Base-by-base conservation (phyloP, 2,888 invertebrate species). In the Ectemnius continuus region DNA sequence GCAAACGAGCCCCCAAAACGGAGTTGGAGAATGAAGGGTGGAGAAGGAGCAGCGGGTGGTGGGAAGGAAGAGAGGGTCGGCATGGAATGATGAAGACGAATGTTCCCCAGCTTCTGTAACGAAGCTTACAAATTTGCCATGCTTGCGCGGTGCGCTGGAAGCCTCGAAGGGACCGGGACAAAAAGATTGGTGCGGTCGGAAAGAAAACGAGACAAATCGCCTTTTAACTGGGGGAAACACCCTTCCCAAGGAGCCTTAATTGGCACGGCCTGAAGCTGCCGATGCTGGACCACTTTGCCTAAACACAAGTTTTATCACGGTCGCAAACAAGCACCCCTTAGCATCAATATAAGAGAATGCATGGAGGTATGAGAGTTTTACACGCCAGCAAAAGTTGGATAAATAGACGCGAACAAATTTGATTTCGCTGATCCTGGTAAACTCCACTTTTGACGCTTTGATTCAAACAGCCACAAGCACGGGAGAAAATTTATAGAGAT, bases 361-460 rank as follows among this genome's bases (percentile, higher is more conserved):
- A 84, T 81, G 78, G 80, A 74, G 70, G 82, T 80, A 83, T 85
- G 6, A 47, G 84, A 84, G 86, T 82, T 88, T 88, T 87, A 87
- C 80, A 82, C 83, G 78, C n/a, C 16, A 18, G 45, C 0, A 14
- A 60, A 23, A 20, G 18, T 36, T 36, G 36, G 36, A 6, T 36
- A 36, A 36, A 11, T 14, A 48, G 60, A 60, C 52, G 5, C 28
- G 8, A 47, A 45, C 13, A 47, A 47, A 11, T 47, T 47, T 2
- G 3, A 14, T 11, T 47, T 3, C 23, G 23, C 3, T 23, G 23
- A 23, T 23, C 2, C 3, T 23, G 1, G 23, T 23, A 23, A 2
- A 23, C 23, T 23, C 0, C 2, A 23, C 23, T 23, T 36, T 36
- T 36, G 0, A 36, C 36, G 5, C 36, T 8, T 11, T 36, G 0